Base-by-base conservation (phyloP, 2,888 invertebrate species). In the Dryobota labecula region DNA sequence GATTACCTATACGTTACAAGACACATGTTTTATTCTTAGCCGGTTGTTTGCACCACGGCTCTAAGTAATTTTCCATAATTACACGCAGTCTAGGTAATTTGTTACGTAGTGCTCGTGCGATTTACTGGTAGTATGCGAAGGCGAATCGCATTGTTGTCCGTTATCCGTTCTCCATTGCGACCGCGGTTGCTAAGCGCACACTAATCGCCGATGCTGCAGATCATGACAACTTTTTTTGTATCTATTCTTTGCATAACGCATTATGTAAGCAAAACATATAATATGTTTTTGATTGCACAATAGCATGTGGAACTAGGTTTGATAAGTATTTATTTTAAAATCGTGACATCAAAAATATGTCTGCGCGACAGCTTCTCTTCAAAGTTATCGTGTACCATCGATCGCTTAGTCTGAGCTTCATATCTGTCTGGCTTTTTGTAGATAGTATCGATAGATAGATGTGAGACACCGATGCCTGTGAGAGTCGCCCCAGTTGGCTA, bases 401-500 rank as follows among this genome's bases (percentile, higher is more conserved):
- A 82, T 70, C 51, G 69, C 56, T 80, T 72, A 67, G 54, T 73
- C 30, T 38, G 57, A 70, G 64, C 53, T 75, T 71, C 49, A 51
- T 57, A 71, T 76, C 57, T 77, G 69, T 72, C 74, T 72, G 60
- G 36, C 49, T 58, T 71, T 65, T 67, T 70, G 69, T 76, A 77
- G 68, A 82, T 76, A 70, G 62, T 78, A 76, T 78, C 73, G 69
- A 68, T 77, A 73, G 63, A 41, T 78, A 74, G 65, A 76, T 72
- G 64, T 76, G 65, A 79, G 65, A 36, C 51, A 49, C 47, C 65
- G 79, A 73, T 76, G 76, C 65, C 79, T 83, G 74, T 65, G 79
- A 83, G 78, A 83, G 68, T 68, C 85, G 91, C 80, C 87, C 90
- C 87, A 91, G 86, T 92, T 91, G 90, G 91, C 92, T 78, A 76